A percentile compares a stretch with the other conserved stretches of the same genome.
phyloP scores from a whole-genome alignment of 2,113 vertebrate genomes.

The Spea multiplicata region DNA sequence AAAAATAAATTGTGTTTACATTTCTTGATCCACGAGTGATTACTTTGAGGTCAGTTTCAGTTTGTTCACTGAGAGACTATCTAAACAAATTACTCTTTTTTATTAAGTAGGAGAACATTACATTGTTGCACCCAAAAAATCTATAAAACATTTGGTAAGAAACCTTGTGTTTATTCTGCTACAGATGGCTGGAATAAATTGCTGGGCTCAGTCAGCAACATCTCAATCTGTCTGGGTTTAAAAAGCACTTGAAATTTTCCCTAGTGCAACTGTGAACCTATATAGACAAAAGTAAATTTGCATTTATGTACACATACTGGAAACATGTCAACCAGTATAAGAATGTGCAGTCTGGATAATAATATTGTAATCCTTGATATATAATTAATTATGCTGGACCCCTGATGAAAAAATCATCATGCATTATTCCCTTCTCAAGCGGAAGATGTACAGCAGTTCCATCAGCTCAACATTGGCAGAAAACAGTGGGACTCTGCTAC shows the following conservation, averaged over 20 bases:
- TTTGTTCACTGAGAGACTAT: conserved; percentile 15
- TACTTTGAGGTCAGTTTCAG: not conserved
- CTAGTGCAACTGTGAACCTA: conserved; percentile 20
- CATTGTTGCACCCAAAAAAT: conserved; percentile 52
- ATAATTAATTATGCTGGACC: no score
- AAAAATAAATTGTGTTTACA: no score
- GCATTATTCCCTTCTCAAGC: no score
- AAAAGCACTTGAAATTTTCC: conserved; percentile 61
- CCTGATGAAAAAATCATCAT: no score
- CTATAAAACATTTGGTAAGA: conserved; percentile 58
- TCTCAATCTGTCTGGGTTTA: conserved; percentile 63
- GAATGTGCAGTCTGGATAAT: no score
- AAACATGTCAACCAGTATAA: no score
- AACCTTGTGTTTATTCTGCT: conserved; percentile 59
- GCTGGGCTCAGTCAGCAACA: conserved; percentile 60
- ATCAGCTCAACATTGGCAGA: no score
- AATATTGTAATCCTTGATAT: no score
- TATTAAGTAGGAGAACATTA: conserved; percentile 46
- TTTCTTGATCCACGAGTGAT: not conserved
- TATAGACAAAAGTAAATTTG: conserved; percentile 35
- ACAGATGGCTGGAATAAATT: conserved; percentile 76
- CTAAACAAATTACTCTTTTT: conserved; percentile 21
- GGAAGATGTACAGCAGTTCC: no score
- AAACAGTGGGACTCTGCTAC: no score
- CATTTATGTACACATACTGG: conserved; percentile 11